phyloP scores from a whole-genome alignment of 2,888 invertebrate genomes.

The Pharmacophagus antenor region DNA sequence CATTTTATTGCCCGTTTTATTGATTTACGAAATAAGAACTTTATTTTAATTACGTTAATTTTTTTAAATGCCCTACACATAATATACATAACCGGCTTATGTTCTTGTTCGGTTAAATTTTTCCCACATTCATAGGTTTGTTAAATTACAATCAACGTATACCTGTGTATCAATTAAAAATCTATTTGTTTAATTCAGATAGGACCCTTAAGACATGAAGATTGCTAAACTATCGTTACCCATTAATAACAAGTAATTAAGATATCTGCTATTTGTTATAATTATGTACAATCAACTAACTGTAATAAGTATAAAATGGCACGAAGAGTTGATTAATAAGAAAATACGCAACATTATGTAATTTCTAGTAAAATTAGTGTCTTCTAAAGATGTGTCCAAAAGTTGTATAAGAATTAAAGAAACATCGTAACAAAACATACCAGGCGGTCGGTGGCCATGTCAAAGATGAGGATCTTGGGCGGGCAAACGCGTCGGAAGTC shows the following conservation, averaged over 20 bases:
- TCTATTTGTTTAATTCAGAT: too few species aligned
- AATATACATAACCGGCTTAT: too few species aligned
- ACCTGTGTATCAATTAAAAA: too few species aligned
- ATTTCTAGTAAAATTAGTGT: not conserved
- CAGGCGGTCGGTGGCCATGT: slow-evolving; percentile 86
- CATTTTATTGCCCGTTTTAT: not conserved
- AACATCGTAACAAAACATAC: slow-evolving; percentile 59
- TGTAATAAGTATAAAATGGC: not conserved
- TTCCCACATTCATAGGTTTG: too few species aligned
- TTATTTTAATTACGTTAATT: not conserved
- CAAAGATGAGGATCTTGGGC: slow-evolving; percentile 90
- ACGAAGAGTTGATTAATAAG: not conserved
- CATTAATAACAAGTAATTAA: not conserved
- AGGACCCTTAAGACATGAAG: too few species aligned
- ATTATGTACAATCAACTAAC: not conserved
- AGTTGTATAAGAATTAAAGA: not conserved
- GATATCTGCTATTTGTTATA: not conserved
- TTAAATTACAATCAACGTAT: too few species aligned
- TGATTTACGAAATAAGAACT: not conserved
- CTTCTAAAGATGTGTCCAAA: not conserved
- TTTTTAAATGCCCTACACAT: not conserved
- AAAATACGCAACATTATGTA: not conserved
- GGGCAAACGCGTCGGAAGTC: slow-evolving; percentile 85
- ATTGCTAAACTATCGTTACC: too few species aligned
- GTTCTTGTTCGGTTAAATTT: too few species aligned